Evolutionary conservation across 2,113 vertebrate species (phyloP).

Genomic region (Meleagris gallopavo): DNA sequence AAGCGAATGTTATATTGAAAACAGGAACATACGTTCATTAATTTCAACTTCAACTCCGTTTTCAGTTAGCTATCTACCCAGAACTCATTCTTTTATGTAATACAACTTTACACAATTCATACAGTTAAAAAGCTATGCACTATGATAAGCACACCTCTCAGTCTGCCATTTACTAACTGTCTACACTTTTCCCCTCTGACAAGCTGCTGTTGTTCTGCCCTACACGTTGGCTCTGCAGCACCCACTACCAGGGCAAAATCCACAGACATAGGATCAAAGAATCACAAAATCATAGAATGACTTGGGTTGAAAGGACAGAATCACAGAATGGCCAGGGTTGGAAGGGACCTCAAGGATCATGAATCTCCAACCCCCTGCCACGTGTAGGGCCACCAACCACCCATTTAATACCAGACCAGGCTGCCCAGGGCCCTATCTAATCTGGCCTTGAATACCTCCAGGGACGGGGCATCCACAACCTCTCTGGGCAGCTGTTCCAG

Average conservation of each 20-base stretch:
- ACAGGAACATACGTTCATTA: neutral
- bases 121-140: neutral
- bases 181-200: too few relatives aligned
- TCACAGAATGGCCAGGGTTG: too few relatives aligned
- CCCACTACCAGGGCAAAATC: neutral
- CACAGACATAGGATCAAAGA: neutral
- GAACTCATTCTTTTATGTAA: neutral
- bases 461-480: too few relatives aligned
- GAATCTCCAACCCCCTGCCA: too few relatives aligned
- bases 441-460: too few relatives aligned
- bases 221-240: neutral
- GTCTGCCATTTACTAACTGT: neutral
- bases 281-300: too few relatives aligned
- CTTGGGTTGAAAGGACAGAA: too few relatives aligned
- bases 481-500: too few relatives aligned
- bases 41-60: neutral
- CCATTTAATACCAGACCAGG: too few relatives aligned
- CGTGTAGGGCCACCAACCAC: too few relatives aligned
- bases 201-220: neutral
- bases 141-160: neutral
- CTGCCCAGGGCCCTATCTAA: too few relatives aligned
- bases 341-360: too few relatives aligned
- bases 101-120: rapidly evolving
- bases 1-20: neutral
- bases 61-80: neutral